Evolutionary conservation across 2,113 vertebrate species (phyloP), one percentile per base, ranked within the genome.

Genomic region (Pseudopipra pipra): DNA sequence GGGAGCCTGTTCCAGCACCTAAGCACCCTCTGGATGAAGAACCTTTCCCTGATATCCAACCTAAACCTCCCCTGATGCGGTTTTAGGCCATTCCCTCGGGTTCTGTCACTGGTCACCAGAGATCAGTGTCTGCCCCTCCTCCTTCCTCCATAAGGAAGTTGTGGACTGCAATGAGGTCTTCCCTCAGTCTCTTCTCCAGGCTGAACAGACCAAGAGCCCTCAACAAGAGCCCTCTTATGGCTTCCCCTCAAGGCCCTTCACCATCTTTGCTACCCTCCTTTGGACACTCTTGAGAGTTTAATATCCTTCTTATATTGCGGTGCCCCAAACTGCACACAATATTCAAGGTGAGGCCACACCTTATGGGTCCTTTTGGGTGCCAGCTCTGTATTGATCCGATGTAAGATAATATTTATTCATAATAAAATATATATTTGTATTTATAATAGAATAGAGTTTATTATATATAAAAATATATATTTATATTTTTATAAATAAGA

Each of bases 11-110:
- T 67, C 27, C 52, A 74, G 15, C 24, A 4, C 28, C 22, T 12
- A 37, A 2, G 0, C 33, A 52, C 6, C 7, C 52, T 81, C 44
- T 81, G 61, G 3, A 15, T 37, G 15, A 52, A 20, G 2, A 66
- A 46, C 10, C 6, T 66, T 33, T 44, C 44, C 27, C 37, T 67
- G 33, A 28, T 52, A 44, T 2, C 27, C 33, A 74, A 1, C 6
- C 37, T 52, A n/a, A 67, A 4, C 33, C 37, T 59, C 19, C 19
- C 15, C 28, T 51, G 33, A 16, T 2, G 0, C 6, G 59, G 15
- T 14, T 74, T 74, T 12, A 17, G 12, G 33, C 37, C 0, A 0
- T 67, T 67, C 11, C 18, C 52, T 74, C 1, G 3, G 19, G 9
- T 61, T 8, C 46, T 75, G 62, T 68, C 39, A 8, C 54, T 54